Conservation (phyloP, 2,113 vertebrate species). For the Oryctolagus cuniculus region DNA sequence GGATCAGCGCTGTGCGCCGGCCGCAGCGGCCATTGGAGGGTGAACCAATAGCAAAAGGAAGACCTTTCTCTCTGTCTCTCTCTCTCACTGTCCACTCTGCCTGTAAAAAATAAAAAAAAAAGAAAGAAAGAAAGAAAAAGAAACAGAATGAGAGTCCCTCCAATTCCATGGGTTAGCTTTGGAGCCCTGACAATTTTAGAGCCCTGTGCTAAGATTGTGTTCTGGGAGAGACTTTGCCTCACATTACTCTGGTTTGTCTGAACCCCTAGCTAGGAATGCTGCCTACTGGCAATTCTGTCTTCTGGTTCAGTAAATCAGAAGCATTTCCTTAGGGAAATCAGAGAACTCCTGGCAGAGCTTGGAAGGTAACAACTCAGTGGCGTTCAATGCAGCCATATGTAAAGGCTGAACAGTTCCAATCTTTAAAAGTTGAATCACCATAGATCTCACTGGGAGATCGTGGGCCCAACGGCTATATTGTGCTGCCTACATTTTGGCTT, state of each 20-base stretch:
- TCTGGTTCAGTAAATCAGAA: neutral
- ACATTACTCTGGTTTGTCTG: neutral
- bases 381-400: neutral
- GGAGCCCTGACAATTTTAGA: neutral
- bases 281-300: neutral
- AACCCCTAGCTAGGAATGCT: slow-evolving; percentile 2
- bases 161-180: neutral
- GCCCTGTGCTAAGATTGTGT: neutral
- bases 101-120: no score
- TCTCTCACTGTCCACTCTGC: no score
- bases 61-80: no score
- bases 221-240: neutral
- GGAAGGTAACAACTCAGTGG: neutral
- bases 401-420: neutral
- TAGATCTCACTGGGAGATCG: neutral
- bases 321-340: neutral
- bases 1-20: no score
- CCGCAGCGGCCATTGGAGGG: no score
- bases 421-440: neutral
- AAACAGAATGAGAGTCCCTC: neutral
- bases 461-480: neutral
- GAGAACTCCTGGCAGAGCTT: slow-evolving; percentile 38
- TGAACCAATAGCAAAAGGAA: no score
- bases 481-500: neutral
- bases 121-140: no score